These are phyloP conservation scores for Eulithis testata DNA, from an alignment of 2,888 invertebrate species.

Conservation along the genomic window DNA sequence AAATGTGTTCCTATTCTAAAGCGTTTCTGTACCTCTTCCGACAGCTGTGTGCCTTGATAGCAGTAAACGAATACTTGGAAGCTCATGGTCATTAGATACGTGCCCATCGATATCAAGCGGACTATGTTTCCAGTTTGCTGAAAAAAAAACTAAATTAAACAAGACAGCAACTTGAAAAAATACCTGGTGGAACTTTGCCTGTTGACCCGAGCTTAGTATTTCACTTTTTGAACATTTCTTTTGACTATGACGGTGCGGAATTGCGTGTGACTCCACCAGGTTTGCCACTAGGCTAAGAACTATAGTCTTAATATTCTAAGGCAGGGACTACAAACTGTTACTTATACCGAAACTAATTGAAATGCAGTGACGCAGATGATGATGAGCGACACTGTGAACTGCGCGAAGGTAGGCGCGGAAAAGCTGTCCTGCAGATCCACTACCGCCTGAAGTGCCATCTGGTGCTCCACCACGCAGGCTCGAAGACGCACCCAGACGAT, in stretches of 20 bases:
- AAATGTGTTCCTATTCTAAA: too few species aligned
- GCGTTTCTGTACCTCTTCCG: constrained; percentile 65
- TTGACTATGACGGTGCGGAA: too few species aligned
- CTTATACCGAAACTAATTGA: constrained; percentile 72
- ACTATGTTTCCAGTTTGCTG: constrained; percentile 67
- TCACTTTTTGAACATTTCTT: too few species aligned
- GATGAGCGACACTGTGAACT: constrained; percentile 78
- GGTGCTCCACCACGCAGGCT: constrained; percentile 61
- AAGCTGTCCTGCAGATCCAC: constrained; percentile 69
- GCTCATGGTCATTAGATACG: constrained; percentile 76
- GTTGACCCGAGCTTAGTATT: too few species aligned
- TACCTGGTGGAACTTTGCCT: too few species aligned
- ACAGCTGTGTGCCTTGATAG: constrained; percentile 80
- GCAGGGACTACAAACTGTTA: too few species aligned
- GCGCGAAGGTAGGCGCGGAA: constrained; percentile 75
- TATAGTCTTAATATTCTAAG: too few species aligned
- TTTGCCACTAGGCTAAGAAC: neutral
- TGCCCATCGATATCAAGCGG: constrained; percentile 70
- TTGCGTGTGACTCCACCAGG: neutral
- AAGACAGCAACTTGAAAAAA: too few species aligned
- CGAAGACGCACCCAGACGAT: constrained; percentile 52
- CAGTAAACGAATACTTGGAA: constrained; percentile 82
- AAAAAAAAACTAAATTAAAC: constrained; percentile 21
- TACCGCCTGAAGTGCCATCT: constrained; percentile 58
- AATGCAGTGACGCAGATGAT: constrained; percentile 84